Conservation (phyloP, 2,113 vertebrate species). For the Hyaena hyaena region DNA sequence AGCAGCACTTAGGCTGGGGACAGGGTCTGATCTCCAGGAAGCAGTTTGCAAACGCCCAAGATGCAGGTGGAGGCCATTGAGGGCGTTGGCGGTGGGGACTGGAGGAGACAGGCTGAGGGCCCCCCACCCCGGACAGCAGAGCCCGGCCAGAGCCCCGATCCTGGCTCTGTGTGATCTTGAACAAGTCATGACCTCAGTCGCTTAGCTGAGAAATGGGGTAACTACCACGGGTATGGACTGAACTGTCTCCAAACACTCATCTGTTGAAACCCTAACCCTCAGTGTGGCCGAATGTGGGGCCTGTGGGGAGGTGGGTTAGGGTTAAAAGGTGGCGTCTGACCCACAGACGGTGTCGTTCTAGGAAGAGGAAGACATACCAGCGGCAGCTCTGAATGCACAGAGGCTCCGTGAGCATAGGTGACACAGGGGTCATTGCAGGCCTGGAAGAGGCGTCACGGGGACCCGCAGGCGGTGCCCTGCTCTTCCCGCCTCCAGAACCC, state of each 20-base stretch:
- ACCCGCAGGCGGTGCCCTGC: rapidly evolving
- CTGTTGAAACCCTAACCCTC: not conserved
- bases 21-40: not conserved
- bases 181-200: not conserved
- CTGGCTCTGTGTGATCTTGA: not conserved
- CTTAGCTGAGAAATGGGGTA: not conserved
- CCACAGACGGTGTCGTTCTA: not conserved
- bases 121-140: not conserved
- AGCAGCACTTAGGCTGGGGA: not conserved
- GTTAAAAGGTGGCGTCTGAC: not conserved
- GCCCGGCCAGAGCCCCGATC: not conserved
- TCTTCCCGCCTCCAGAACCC: not conserved
- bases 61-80: not conserved
- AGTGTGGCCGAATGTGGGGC: not conserved
- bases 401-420: not conserved
- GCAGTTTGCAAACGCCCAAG: not conserved
- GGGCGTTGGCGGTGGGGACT: not conserved
- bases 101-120: not conserved
- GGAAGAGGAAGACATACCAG: not conserved
- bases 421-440: rapidly evolving
- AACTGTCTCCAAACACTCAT: not conserved
- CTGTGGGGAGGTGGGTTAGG: not conserved
- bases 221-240: not conserved
- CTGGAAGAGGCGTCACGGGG: not conserved
- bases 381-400: not conserved